phyloP scores from a whole-genome alignment of 2,113 vertebrate genomes.

The Corythornis cristatus region DNA sequence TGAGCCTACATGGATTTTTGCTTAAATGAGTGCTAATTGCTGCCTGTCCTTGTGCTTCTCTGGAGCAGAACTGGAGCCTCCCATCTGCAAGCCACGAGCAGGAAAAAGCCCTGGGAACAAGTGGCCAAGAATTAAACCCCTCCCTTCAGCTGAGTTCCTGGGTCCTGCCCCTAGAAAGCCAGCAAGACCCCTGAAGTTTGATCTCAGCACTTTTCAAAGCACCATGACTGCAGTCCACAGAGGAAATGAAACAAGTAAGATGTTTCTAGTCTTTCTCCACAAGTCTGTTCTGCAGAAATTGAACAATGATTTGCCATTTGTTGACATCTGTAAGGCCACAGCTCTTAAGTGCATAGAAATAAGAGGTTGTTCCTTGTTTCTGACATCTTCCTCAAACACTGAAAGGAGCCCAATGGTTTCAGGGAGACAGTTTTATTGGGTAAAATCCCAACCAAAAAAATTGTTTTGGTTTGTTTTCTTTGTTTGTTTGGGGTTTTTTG shows the following conservation, averaged over 20 bases:
- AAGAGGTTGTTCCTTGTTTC: background rate
- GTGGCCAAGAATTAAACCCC: slow-evolving; percentile 62
- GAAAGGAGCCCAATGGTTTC: background rate
- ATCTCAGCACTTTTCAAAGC: slow-evolving; percentile 54
- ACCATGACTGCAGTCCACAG: background rate
- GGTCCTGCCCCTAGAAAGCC: slow-evolving; percentile 77
- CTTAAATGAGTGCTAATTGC: background rate
- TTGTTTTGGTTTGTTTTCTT: background rate
- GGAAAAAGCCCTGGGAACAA: slow-evolving; percentile 10
- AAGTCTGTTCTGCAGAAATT: background rate
- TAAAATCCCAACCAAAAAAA: too few species aligned
- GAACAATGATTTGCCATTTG: background rate
- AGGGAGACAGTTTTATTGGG: background rate
- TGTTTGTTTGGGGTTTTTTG: background rate
- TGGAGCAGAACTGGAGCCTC: background rate
- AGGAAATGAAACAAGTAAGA: slow-evolving; percentile 41
- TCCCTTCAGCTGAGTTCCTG: slow-evolving; percentile 58
- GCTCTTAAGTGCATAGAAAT: background rate
- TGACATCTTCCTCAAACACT: background rate
- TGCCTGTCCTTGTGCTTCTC: background rate
- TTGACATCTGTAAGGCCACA: background rate
- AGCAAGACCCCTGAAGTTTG: slow-evolving; percentile 43
- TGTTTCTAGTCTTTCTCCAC: background rate
- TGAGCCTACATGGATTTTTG: background rate
- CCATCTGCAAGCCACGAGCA: background rate